Base-by-base conservation (phyloP, 2,888 invertebrate genomes). In the Argyresthia goedartella region DNA sequence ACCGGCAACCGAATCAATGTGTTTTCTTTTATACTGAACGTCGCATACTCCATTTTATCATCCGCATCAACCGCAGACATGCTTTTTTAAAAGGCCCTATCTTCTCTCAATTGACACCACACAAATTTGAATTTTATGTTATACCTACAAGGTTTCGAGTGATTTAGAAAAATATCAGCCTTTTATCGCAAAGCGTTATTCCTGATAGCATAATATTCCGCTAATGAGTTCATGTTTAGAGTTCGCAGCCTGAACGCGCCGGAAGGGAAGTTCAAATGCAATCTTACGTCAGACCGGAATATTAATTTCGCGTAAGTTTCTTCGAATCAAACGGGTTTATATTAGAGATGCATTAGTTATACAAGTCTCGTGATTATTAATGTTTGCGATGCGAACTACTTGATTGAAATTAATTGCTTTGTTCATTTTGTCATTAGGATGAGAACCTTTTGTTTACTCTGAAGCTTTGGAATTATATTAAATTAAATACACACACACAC, bases 181-280 rank as follows among this genome's bases (percentile, higher is more conserved):
- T 39, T n/a, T 39, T 39, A 39, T 39, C 39, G n/a, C 4, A 6
- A 9, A 39, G 54, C 52, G 52, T 52, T 55, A 52, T 56, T 56
- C 59, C 56, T 59, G 62, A 62, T 61, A 63, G 63, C 60, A 60
- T 62, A 61, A 63, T 63, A 62, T 63, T 60, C 58, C 54, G 55
- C 63, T 63, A 63, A 63, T 63, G 63, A 63, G 63, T 62, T 60
- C 58, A 62, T 61, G 63, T 61, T 61, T 60, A 56, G 59, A 59
- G 54, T 56, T 53, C 54, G 55, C 59, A 57, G 57, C 51, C 57
- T 55, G 57, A 57, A 55, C 36, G 13, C 16, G 57, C 55, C 51
- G 54, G 52, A 49, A 56, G 56, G 54, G 56, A 39, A 57, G 54
- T 47, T 52, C 43, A 42, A 54, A 51, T 54, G 49, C 54, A 51